Conservation (phyloP, 1,140 invertebrate genomes). For the Eurosta solidaginis region DNA sequence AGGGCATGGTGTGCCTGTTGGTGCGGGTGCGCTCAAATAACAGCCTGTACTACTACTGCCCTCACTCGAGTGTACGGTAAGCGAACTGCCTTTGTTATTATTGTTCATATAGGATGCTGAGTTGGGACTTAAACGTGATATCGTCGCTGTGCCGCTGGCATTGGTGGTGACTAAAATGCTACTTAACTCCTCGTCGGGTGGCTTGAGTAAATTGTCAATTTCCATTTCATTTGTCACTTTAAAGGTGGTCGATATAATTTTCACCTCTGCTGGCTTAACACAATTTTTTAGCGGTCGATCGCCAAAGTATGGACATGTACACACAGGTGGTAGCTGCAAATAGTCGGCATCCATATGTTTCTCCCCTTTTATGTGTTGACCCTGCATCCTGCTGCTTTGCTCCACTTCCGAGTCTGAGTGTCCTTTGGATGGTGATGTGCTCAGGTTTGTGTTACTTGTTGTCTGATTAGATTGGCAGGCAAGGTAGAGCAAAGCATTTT, state of each 20-base stretch:
- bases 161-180: not conserved
- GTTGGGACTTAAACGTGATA: constrained; percentile 18
- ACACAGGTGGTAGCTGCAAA: constrained; percentile 70
- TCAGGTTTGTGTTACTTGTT: not conserved
- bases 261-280: constrained; percentile 62
- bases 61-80: constrained; percentile 42
- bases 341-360: constrained; percentile 52
- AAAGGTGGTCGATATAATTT: constrained; percentile 62
- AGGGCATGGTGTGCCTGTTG: constrained; percentile 48
- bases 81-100: constrained; percentile 36
- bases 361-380: not conserved
- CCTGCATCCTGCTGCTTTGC: constrained; percentile 30
- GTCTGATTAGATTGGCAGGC: constrained; percentile 37
- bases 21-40: constrained; percentile 34
- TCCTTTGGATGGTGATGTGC: constrained; percentile 36
- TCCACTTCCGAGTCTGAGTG: constrained; percentile 49
- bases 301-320: constrained; percentile 79
- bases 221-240: constrained; percentile 42
- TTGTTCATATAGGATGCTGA: constrained; percentile 16
- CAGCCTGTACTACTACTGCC: constrained; percentile 32
- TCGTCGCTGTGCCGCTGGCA: not conserved
- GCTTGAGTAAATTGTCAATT: constrained; percentile 31
- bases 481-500: constrained; percentile 45
- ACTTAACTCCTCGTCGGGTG: constrained; percentile 35
- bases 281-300: constrained; percentile 62